These are phyloP conservation scores for Parambassis ranga DNA, from an alignment of 2,797 vertebrate species.

Conservation along the genomic window DNA sequence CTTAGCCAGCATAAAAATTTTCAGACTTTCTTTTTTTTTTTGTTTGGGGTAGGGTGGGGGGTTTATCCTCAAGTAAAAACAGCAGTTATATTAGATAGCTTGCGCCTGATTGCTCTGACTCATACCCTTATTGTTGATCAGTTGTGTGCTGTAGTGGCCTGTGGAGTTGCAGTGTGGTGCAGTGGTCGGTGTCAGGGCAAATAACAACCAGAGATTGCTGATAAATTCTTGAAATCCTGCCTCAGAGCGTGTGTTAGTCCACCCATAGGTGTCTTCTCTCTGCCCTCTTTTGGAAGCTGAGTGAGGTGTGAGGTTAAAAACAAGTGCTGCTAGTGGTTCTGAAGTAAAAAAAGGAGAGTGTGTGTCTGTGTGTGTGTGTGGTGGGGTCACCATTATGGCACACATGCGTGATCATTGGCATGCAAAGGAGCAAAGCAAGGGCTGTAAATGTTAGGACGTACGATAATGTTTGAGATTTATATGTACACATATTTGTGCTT, in stretches of 20 bases:
- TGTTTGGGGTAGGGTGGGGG: too few relatives aligned
- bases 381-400: constrained; percentile 66
- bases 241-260: too few relatives aligned
- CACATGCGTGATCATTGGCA: constrained; percentile 47
- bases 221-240: background rate
- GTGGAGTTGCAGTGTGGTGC: too few relatives aligned
- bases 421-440: constrained; percentile 9
- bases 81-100: constrained; percentile 40
- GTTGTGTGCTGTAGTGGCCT: too few relatives aligned
- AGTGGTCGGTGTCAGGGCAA: too few relatives aligned
- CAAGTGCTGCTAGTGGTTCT: constrained; percentile 53
- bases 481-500: constrained; percentile 41
- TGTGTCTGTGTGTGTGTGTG: background rate
- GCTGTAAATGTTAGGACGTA: constrained; percentile 6
- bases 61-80: constrained; percentile 12
- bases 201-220: constrained; percentile 61
- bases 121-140: too few relatives aligned
- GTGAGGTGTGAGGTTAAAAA: constrained; percentile 20
- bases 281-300: constrained; percentile 33
- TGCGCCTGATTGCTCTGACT: constrained; percentile 30
- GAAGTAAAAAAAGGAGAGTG: background rate
- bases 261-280: background rate
- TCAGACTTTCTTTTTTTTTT: constrained; percentile 22
- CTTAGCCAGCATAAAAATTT: background rate
- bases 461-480: constrained; percentile 3